Evolutionary conservation across 2,888 invertebrate genomes (phyloP), one percentile per base, ranked within the genome.

Genomic region (Orthosia cruda): DNA sequence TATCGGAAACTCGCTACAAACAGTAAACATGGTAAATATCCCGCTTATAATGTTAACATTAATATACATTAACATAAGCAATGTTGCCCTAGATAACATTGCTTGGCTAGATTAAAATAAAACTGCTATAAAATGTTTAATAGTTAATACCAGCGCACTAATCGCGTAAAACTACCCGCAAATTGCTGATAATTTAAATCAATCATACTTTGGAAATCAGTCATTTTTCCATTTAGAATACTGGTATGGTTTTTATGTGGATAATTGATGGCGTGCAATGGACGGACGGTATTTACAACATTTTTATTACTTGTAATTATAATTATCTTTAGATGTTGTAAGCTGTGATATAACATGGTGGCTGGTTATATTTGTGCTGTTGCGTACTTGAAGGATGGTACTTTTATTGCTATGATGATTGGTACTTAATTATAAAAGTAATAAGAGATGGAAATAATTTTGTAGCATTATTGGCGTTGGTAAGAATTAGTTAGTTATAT

Each of bases 241-340:
- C 63, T 64, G 62, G 11, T 65, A 80, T 75, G 80, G 84, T 58
- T 66, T 71, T 76, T 76, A 75, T 64, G 57, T 73, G 5, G 59
- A 70, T 74, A 83, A 84, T 80, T 74, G 57, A 81, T 74, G 57
- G 71, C 77, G 69, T 77, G 81, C 67, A 83, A 74, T 40, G 15
- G 55, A n/a, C 69, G 49, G 58, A 18, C 75, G 59, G 57, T 74
- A 70, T 74, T 74, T 74, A 86, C 77, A 80, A 74, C 66, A 76
- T 66, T 81, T 78, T 76, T 72, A 84, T 82, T 69, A 66, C 81
- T 80, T 65, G 47, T 64, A 81, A 84, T 80, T 75, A 71, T 71
- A 77, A 84, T 81, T 75, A 74, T 71, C 70, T 70, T 55, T 23
- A 69, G 77, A 73, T 82, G 85, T 66, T 76, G 82, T 67, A 82